Conservation (phyloP, 2,888 invertebrate genomes). For the Osedax frankpressi region DNA sequence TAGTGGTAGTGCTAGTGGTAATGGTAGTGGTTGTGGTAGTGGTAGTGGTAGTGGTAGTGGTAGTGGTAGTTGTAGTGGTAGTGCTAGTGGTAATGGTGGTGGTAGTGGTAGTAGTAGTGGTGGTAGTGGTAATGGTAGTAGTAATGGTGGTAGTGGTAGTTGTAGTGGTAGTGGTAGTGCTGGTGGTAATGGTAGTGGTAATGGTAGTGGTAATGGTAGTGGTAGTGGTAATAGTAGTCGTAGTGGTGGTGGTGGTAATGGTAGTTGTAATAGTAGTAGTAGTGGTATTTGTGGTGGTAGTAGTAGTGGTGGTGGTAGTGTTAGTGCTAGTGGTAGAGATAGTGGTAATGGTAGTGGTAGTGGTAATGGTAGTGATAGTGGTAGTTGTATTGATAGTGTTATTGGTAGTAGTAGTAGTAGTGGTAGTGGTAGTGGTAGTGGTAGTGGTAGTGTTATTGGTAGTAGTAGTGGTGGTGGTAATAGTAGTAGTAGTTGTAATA, state of each 20-base stretch:
- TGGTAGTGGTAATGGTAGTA: slow-evolving; percentile 24
- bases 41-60: slow-evolving; percentile 23
- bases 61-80: slow-evolving; percentile 14
- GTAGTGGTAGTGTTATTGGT: too few relatives aligned
- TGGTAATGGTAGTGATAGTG: not conserved
- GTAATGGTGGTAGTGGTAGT: slow-evolving; percentile 21
- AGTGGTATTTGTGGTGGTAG: not conserved
- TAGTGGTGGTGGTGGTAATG: not conserved
- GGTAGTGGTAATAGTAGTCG: not conserved
- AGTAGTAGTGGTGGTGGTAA: too few relatives aligned
- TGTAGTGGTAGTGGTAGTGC: slow-evolving; percentile 9
- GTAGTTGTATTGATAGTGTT: not conserved
- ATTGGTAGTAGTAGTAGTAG: not conserved
- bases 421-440: too few relatives aligned
- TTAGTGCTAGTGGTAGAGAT: not conserved
- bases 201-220: not conserved
- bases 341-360: not conserved
- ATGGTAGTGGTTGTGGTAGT: slow-evolving; percentile 22
- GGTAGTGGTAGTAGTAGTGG: slow-evolving; percentile 24
- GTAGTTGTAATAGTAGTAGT: not conserved
- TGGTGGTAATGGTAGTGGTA: slow-evolving; percentile 7
- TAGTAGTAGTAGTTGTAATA: too few relatives aligned
- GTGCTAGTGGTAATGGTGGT: slow-evolving; percentile 19
- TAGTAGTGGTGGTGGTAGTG: not conserved
- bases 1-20: slow-evolving; percentile 23